A percentile compares a stretch with the other conserved stretches of the same genome.
These are phyloP conservation scores for Venturia canescens DNA, from an alignment of 1,140 invertebrate genomes.

Conservation along the genomic window DNA sequence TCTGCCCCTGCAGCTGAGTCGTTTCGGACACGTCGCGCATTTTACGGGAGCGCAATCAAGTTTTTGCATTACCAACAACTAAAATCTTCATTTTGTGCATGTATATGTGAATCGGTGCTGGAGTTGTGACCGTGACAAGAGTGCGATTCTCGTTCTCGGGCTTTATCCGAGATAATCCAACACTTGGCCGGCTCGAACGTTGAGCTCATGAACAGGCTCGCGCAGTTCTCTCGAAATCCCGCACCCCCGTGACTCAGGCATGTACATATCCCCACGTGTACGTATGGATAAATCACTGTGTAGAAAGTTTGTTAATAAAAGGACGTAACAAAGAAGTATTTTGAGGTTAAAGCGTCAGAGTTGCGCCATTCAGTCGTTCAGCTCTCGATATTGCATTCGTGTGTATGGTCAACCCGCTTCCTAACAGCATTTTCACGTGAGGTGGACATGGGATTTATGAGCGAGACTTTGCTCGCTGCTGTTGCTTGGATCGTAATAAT, in stretches of 20 bases:
- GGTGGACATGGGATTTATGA: slow-evolving; percentile 44
- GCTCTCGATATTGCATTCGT: neutral
- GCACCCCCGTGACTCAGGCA: slow-evolving; percentile 50
- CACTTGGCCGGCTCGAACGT: neutral
- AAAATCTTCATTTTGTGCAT: slow-evolving; percentile 50
- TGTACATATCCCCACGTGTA: slow-evolving; percentile 10
- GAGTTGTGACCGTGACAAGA: neutral
- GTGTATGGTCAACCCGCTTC: neutral
- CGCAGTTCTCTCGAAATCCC: slow-evolving; percentile 21
- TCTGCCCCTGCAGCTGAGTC: neutral
- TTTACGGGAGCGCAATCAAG: slow-evolving; percentile 40
- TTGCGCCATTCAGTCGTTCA: neutral
- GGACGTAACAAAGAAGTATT: neutral
- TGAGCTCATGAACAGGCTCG: slow-evolving; percentile 24
- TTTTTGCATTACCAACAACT: slow-evolving; percentile 26
- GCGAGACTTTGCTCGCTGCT: slow-evolving; percentile 21
- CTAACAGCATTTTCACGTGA: slow-evolving; percentile 20
- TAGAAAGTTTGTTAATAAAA: neutral
- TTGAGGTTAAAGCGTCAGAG: neutral
- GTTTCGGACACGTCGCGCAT: slow-evolving; percentile 49
- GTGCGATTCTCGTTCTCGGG: slow-evolving; percentile 44
- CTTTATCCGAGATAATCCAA: slow-evolving; percentile 46
- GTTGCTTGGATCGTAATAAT: slow-evolving; percentile 42
- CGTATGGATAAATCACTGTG: neutral
- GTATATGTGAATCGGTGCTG: neutral